phyloP scores from a whole-genome alignment of 2,888 invertebrate species.

The Dicyrtoma fusca region DNA sequence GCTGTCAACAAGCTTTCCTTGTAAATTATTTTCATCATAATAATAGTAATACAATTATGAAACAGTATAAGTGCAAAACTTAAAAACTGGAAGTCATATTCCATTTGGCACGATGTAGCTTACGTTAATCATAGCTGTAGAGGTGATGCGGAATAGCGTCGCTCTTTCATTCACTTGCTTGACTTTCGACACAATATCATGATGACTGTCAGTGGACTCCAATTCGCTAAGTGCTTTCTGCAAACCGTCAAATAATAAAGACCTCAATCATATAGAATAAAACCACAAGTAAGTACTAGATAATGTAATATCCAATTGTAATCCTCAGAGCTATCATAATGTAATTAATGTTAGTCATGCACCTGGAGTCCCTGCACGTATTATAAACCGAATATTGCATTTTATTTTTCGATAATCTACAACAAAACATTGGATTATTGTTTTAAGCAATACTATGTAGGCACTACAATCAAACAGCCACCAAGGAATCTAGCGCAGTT shows the following conservation, averaged over 20 bases:
- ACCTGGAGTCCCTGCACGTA: too few species aligned
- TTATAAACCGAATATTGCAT: too few species aligned
- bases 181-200: constrained; percentile 71
- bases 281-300: not conserved
- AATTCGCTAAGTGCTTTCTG: constrained; percentile 70
- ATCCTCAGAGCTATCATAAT: too few species aligned
- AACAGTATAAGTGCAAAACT: not conserved
- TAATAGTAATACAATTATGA: not conserved
- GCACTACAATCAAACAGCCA: too few species aligned
- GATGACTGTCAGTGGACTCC: constrained; percentile 68
- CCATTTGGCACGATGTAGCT: constrained; percentile 60
- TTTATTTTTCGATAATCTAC: too few species aligned
- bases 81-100: not conserved
- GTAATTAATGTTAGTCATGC: too few species aligned
- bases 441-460: too few species aligned
- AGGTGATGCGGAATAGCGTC: constrained; percentile 92
- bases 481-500: too few species aligned
- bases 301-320: too few species aligned
- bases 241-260: not conserved
- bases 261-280: not conserved
- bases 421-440: too few species aligned
- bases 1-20: too few species aligned
- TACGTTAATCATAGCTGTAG: constrained; percentile 96
- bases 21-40: not conserved
- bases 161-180: constrained; percentile 92